These are phyloP conservation scores for Agriopis aurantiaria DNA, from an alignment of 2,888 invertebrate species.

Conservation along the genomic window DNA sequence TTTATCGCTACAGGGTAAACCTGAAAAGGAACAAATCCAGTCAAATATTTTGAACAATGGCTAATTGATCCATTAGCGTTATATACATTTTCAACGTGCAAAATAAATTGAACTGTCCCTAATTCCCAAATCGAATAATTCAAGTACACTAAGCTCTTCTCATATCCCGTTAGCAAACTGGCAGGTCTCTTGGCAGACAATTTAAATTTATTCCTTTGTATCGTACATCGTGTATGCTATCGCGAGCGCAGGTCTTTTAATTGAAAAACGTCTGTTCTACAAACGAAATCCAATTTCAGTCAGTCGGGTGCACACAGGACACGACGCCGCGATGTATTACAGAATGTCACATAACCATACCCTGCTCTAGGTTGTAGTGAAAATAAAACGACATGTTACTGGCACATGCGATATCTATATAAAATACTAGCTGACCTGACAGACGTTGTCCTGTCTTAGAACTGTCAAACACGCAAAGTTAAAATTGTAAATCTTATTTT, in stretches of 20 bases:
- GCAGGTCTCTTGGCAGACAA: constrained; percentile 37
- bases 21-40: constrained; percentile 21
- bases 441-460: no score
- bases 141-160: constrained; percentile 3
- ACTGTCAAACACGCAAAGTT: no score
- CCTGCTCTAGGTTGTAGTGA: constrained; percentile 1
- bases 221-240: constrained; percentile 38
- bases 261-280: constrained; percentile 70
- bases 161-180: constrained; percentile 14
- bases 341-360: constrained; percentile 1
- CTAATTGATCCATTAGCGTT: background rate
- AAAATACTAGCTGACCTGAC: background rate
- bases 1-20: constrained; percentile 34
- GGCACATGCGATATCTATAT: no score
- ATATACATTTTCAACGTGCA: background rate
- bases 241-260: constrained; percentile 64
- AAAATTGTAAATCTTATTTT: no score
- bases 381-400: constrained; percentile 1
- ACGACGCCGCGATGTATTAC: background rate
- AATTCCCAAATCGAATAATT: constrained; percentile 11
- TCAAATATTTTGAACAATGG: constrained; percentile 1
- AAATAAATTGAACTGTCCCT: background rate
- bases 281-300: constrained; percentile 69
- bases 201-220: constrained; percentile 62
- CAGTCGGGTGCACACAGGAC: constrained; percentile 44